These are phyloP conservation scores for Danio tinwini DNA, from an alignment of 2,797 vertebrate genomes.

Conservation along the genomic window DNA sequence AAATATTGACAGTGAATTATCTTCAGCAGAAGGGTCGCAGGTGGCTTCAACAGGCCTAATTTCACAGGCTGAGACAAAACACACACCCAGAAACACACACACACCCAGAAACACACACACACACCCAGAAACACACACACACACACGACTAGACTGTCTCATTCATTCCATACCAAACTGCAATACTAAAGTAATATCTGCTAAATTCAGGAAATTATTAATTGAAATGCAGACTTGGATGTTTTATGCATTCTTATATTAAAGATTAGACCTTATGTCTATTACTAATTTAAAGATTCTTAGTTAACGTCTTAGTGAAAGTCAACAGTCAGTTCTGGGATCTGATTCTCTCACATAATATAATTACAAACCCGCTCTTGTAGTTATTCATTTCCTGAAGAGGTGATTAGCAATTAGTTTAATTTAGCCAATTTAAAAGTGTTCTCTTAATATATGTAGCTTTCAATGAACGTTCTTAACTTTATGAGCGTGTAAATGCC, in stretches of 20 bases:
- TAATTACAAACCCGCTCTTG: slow-evolving; percentile 24
- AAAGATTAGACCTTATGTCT: neutral
- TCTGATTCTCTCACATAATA: neutral
- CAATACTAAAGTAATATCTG: neutral
- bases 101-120: neutral
- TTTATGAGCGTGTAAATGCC: neutral
- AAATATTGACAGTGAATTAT: slow-evolving; percentile 80
- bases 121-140: neutral
- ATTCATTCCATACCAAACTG: neutral
- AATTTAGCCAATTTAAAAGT: slow-evolving; percentile 17
- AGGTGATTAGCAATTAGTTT: slow-evolving; percentile 41
- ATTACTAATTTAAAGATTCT: neutral
- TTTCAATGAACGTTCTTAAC: neutral
- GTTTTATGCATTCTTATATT: neutral
- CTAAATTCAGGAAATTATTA: too few relatives aligned
- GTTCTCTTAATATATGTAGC: neutral
- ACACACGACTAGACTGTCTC: neutral
- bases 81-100: slow-evolving; percentile 12
- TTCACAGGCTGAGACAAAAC: slow-evolving; percentile 64
- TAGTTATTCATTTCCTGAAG: slow-evolving; percentile 31
- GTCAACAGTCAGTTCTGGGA: neutral
- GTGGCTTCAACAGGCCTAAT: slow-evolving; percentile 70
- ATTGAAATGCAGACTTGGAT: neutral
- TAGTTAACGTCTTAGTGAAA: neutral
- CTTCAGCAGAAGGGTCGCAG: slow-evolving; percentile 75